phyloP scores from a whole-genome alignment of 2,797 vertebrate genomes.

The Eidolon dupreanum region DNA sequence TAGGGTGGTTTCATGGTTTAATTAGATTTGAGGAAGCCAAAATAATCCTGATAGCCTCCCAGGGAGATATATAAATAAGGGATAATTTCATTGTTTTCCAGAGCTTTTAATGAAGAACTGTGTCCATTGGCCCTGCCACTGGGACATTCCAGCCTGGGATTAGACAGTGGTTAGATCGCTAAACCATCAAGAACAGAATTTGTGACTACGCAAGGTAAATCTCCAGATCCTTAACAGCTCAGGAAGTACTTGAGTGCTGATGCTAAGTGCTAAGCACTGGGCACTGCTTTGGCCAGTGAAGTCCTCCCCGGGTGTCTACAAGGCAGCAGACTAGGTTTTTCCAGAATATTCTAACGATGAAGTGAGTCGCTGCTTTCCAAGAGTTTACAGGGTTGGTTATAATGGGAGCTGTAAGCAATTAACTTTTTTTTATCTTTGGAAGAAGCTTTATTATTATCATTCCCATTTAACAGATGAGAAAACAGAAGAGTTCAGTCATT shows the following conservation, averaged over 20 bases:
- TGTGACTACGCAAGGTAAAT: too few relatives aligned
- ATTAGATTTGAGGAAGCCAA: conserved; percentile 20
- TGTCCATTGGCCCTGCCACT: background rate
- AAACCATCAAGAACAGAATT: background rate
- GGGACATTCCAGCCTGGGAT: background rate
- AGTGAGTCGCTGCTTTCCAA: background rate
- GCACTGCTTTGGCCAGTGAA: background rate
- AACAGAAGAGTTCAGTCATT: background rate
- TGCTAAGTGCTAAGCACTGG: background rate
- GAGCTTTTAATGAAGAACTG: background rate
- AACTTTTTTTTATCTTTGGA: background rate
- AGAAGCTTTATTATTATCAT: background rate
- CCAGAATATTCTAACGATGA: background rate
- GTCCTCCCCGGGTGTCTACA: background rate
- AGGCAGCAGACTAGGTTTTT: background rate
- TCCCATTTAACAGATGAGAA: background rate
- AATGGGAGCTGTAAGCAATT: background rate
- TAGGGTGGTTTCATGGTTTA: background rate
- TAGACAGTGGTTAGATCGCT: background rate
- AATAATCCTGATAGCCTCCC: background rate
- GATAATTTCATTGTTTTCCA: background rate
- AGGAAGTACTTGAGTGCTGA: background rate
- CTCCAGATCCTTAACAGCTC: background rate
- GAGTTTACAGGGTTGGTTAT: background rate
- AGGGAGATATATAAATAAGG: background rate